Percentiles rank a stretch among this genome's conserved stretches.
Evolutionary conservation across 2,113 vertebrate genomes (phyloP).

Genomic region (Capreolus pygargus): DNA sequence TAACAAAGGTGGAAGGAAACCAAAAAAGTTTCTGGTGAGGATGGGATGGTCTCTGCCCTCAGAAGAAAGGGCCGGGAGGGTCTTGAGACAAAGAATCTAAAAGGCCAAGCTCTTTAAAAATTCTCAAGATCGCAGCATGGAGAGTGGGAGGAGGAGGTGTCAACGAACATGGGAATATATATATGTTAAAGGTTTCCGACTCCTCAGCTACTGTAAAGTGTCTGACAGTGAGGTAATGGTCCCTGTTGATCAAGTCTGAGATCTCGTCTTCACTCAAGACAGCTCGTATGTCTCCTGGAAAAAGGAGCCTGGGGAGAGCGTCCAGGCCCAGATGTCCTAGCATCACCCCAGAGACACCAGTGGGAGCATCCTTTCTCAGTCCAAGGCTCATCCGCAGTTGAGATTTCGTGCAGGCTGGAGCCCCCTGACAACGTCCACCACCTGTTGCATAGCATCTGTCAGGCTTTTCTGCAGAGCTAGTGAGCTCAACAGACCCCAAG

Average conservation of each 20-base stretch:
- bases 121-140: constrained; percentile 41
- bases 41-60: constrained; percentile 21
- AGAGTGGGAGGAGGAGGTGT: constrained; percentile 6
- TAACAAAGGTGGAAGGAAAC: constrained; percentile 58
- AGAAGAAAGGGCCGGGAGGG: constrained; percentile 13
- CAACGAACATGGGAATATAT: not conserved
- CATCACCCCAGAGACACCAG: constrained; percentile 62
- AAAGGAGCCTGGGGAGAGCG: constrained; percentile 54
- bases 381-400: constrained; percentile 56
- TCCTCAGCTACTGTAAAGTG: constrained; percentile 78
- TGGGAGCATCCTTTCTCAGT: constrained; percentile 66
- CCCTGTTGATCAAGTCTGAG: constrained; percentile 67
- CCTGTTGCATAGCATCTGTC: constrained; percentile 78
- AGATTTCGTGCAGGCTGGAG: constrained; percentile 67
- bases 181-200: constrained; percentile 54
- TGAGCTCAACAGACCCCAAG: constrained; percentile 51
- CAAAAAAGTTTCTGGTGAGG: constrained; percentile 41
- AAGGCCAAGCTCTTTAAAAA: constrained; percentile 34
- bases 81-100: constrained; percentile 37
- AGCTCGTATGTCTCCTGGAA: constrained; percentile 51
- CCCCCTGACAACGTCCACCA: constrained; percentile 60
- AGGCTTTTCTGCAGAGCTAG: constrained; percentile 56
- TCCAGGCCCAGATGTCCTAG: constrained; percentile 70
- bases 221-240: constrained; percentile 81
- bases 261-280: constrained; percentile 55